These are phyloP conservation scores for Manis crassicaudata DNA, from an alignment of 2,797 vertebrate species.

Conservation along the genomic window DNA sequence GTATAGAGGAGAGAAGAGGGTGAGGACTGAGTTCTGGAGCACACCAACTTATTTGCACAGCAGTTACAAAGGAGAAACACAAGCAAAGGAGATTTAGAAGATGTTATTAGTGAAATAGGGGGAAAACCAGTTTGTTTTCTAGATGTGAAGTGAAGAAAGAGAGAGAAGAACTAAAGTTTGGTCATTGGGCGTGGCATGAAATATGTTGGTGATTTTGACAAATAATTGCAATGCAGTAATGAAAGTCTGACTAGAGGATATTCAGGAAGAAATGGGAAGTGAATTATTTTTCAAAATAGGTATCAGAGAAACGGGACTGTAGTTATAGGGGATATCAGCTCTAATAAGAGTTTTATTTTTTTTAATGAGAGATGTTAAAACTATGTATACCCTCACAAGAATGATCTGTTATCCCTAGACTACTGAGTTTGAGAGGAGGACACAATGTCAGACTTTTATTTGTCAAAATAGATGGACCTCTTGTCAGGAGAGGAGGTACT, in stretches of 20 bases:
- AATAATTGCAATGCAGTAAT: background rate
- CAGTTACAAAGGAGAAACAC: background rate
- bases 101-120: background rate
- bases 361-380: background rate
- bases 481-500: background rate
- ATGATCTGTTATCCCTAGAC: slow-evolving; percentile 34
- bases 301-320: background rate
- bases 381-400: background rate
- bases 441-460: slow-evolving; percentile 39
- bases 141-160: background rate
- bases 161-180: background rate
- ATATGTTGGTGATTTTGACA: background rate
- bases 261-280: background rate
- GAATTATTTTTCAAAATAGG: background rate
- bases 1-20: background rate
- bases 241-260: background rate
- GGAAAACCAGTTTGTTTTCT: background rate
- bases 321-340: background rate
- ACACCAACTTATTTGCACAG: background rate
- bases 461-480: slow-evolving; percentile 56
- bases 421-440: slow-evolving; percentile 32
- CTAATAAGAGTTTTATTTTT: background rate
- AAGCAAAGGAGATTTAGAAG: background rate
- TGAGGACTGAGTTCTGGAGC: background rate
- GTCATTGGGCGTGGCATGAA: background rate